These are phyloP conservation scores for Pangasius krempfi DNA, from an alignment of 2,797 vertebrate genomes.

Conservation along the genomic window DNA sequence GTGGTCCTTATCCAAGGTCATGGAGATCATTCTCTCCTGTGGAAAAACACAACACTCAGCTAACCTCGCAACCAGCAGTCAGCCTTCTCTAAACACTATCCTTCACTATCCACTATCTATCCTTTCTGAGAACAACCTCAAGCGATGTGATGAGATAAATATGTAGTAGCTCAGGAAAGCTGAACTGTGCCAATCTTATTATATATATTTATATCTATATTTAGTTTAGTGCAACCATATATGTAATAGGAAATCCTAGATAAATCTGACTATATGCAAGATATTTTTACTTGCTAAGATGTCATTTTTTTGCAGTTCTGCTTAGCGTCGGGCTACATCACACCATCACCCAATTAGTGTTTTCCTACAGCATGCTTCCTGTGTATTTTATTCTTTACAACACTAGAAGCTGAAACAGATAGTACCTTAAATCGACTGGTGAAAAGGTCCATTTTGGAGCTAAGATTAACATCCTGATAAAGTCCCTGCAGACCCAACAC, in stretches of 20 bases:
- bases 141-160: slow-evolving; percentile 16
- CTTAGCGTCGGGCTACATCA: background rate
- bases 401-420: background rate
- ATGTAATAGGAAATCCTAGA: background rate
- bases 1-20: slow-evolving; percentile 91
- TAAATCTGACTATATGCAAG: background rate
- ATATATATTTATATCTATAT: background rate
- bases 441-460: slow-evolving; percentile 87
- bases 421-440: slow-evolving; percentile 89
- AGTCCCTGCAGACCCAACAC: slow-evolving; percentile 83
- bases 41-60: slow-evolving; percentile 43
- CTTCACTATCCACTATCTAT: slow-evolving; percentile 20
- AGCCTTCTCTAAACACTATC: slow-evolving; percentile 17
- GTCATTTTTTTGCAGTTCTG: background rate
- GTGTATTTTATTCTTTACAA: background rate
- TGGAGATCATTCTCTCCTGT: slow-evolving; percentile 89
- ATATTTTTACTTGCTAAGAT: background rate
- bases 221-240: background rate
- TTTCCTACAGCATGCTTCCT: background rate
- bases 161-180: slow-evolving; percentile 39
- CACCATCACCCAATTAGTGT: background rate
- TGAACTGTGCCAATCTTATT: background rate
- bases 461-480: slow-evolving; percentile 78
- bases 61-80: slow-evolving; percentile 19
- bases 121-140: slow-evolving; percentile 45